These are phyloP conservation scores for Acanthis flammea DNA, from an alignment of 2,797 vertebrate genomes.

Conservation along the genomic window DNA sequence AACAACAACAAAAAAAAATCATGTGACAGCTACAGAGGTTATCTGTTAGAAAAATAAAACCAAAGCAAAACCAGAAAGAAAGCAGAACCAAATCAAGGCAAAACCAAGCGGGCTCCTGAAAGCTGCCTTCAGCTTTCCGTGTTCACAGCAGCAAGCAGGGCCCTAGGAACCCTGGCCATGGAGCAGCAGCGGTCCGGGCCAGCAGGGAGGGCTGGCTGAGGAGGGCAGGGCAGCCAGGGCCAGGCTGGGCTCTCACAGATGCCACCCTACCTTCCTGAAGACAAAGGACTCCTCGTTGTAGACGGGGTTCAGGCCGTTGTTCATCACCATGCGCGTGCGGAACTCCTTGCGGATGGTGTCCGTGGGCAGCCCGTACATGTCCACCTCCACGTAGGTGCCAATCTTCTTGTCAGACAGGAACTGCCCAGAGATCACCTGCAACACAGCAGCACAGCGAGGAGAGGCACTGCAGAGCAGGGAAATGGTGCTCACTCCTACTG, in stretches of 20 bases:
- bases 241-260: not conserved
- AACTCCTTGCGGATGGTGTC: slow-evolving; percentile 99
- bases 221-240: not conserved
- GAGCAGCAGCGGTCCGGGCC: not conserved
- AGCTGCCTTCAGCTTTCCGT: slow-evolving; percentile 8
- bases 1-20: slow-evolving; percentile 13
- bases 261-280: slow-evolving; percentile 89
- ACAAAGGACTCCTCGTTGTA: slow-evolving; percentile 98
- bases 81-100: not conserved
- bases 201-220: not conserved
- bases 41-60: slow-evolving; percentile 10
- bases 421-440: slow-evolving; percentile 95
- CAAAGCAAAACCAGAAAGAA: not conserved
- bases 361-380: slow-evolving; percentile 97
- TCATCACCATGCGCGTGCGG: slow-evolving; percentile 98
- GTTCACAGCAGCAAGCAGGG: not conserved
- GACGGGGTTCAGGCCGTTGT: slow-evolving; percentile 96
- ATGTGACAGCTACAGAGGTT: slow-evolving; percentile 44
- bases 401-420: slow-evolving; percentile 99
- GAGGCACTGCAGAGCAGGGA: not conserved
- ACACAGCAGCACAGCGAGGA: not conserved
- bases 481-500: not conserved
- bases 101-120: not conserved
- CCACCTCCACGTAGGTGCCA: slow-evolving; percentile 95
- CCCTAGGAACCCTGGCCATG: slow-evolving; percentile 11